These are phyloP conservation scores for Gorilla gorilla DNA, from an alignment of 2,113 vertebrate species.

Conservation along the genomic window DNA sequence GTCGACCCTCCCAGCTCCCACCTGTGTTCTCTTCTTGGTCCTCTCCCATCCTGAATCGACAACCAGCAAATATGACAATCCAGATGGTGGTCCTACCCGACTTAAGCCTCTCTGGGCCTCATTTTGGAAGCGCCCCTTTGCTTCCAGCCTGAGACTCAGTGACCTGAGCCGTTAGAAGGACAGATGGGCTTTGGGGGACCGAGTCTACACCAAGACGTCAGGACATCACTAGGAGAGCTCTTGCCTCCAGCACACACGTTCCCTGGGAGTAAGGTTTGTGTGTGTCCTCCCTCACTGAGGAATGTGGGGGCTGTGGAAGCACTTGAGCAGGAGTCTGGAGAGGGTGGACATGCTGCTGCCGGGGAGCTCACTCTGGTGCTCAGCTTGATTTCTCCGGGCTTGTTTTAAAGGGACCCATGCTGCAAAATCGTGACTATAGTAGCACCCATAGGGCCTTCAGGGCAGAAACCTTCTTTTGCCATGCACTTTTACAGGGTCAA, in stretches of 20 bases:
- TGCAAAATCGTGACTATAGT: background rate
- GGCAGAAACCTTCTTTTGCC: background rate
- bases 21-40: background rate
- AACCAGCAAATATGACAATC: too few relatives aligned
- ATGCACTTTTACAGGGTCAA: background rate
- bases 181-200: background rate
- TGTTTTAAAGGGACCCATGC: background rate
- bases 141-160: background rate
- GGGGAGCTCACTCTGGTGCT: background rate
- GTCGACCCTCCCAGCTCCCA: background rate
- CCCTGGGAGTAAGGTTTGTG: background rate
- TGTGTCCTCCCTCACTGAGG: background rate
- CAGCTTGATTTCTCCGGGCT: background rate
- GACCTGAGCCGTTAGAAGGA: background rate
- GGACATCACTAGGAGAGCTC: background rate
- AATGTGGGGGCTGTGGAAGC: background rate
- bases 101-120: background rate
- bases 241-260: too few relatives aligned
- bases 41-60: too few relatives aligned
- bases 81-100: background rate
- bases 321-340: too few relatives aligned
- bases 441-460: background rate
- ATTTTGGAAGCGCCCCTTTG: background rate
- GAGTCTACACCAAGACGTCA: background rate
- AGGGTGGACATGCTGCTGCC: background rate